A percentile compares a stretch with the other conserved stretches of the same genome.
Conservation (phyloP, 2,888 invertebrate genomes). For the Volucella inanis region DNA sequence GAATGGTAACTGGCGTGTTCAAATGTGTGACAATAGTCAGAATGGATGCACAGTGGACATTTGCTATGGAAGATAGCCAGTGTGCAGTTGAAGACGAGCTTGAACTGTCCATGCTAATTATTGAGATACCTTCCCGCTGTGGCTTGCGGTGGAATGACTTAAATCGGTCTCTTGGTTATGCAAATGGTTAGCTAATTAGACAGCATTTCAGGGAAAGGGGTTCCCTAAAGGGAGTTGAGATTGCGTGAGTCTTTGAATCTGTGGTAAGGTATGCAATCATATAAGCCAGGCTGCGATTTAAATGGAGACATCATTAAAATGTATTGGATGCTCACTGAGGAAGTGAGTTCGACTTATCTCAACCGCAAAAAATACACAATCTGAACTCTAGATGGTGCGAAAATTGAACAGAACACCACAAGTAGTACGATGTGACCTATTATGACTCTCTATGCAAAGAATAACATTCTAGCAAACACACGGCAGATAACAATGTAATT, state of each 20-base stretch:
- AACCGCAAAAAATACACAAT: too few species aligned
- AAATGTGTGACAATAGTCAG: slow-evolving; percentile 37
- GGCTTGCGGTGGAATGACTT: neutral
- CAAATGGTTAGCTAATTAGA: slow-evolving; percentile 67
- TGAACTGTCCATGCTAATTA: slow-evolving; percentile 58
- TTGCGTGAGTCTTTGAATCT: slow-evolving; percentile 39
- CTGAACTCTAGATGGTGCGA: too few species aligned
- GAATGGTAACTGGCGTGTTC: slow-evolving; percentile 34
- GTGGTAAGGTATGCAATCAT: too few species aligned
- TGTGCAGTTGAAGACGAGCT: slow-evolving; percentile 49
- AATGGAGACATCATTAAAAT: too few species aligned
- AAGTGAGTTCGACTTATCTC: too few species aligned
- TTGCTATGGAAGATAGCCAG: slow-evolving; percentile 25
- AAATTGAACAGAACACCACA: too few species aligned
- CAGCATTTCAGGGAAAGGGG: slow-evolving; percentile 34
- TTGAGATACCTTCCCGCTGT: slow-evolving; percentile 35
- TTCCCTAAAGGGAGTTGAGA: slow-evolving; percentile 5
- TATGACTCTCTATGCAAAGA: too few species aligned
- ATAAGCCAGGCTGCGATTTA: too few species aligned
- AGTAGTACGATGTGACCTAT: too few species aligned
- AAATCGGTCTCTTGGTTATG: slow-evolving; percentile 42
- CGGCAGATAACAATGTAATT: too few species aligned
- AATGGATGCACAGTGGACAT: slow-evolving; percentile 37
- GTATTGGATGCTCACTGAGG: too few species aligned
- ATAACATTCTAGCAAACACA: too few species aligned